phyloP scores from a whole-genome alignment of 2,888 invertebrate species.

The Willowsia nigromaculata region DNA sequence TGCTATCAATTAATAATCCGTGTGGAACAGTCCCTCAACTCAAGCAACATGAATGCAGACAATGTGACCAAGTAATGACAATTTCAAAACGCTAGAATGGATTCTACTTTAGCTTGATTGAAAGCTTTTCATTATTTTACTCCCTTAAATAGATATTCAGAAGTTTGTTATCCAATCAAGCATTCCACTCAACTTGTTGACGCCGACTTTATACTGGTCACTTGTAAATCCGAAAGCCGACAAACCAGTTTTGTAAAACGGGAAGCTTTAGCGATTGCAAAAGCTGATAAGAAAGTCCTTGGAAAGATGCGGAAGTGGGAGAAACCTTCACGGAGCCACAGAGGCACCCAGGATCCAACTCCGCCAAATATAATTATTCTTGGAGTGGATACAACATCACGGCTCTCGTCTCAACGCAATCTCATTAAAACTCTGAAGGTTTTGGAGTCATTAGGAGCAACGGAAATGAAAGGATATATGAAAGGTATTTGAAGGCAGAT shows the following conservation, averaged over 20 bases:
- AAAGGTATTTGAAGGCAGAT: no score
- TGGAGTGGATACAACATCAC: constrained; percentile 55
- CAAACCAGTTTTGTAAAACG: constrained; percentile 73
- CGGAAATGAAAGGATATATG: constrained; percentile 63
- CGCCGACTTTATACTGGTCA: constrained; percentile 69
- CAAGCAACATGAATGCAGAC: not conserved
- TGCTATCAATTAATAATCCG: not conserved
- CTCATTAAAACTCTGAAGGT: constrained; percentile 12
- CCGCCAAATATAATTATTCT: constrained; percentile 60
- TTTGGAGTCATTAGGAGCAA: constrained; percentile 39
- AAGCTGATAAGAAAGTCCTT: not conserved
- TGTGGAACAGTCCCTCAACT: not conserved
- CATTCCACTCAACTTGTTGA: not conserved
- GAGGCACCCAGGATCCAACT: not conserved
- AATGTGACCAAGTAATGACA: not conserved
- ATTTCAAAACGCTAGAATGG: not conserved
- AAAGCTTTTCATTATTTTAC: not conserved
- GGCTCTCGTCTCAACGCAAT: constrained; percentile 49
- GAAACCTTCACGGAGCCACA: no score
- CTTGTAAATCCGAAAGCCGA: constrained; percentile 63
- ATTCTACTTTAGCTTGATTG: not conserved
- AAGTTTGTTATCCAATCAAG: not conserved
- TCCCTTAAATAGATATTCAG: not conserved
- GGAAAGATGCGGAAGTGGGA: not conserved
- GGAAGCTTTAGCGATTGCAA: constrained; percentile 66